Conservation (phyloP, 2,113 vertebrate species). For the Furnarius figulus region DNA sequence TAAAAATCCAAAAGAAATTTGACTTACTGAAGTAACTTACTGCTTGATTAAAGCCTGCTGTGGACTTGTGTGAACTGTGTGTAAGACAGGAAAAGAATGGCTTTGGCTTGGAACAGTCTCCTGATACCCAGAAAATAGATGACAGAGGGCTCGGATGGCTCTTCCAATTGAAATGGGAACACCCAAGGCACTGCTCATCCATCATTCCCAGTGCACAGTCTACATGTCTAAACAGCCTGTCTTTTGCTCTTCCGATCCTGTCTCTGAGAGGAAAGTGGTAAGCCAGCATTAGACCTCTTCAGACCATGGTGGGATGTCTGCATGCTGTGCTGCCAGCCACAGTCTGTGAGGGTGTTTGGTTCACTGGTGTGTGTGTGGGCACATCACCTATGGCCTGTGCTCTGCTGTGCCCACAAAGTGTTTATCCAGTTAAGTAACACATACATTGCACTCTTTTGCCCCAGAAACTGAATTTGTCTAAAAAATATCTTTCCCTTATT, state of each 20-base stretch:
- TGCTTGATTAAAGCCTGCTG: not conserved
- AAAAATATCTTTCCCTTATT: not conserved
- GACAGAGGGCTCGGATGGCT: not conserved
- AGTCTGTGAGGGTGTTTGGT: not conserved
- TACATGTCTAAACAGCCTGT: not conserved
- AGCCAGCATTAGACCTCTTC: not conserved
- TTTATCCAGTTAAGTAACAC: not conserved
- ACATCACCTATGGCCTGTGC: not conserved
- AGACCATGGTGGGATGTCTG: not conserved
- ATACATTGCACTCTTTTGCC: not conserved
- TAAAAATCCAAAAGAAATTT: not conserved
- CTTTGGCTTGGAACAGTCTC: not conserved
- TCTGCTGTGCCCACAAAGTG: not conserved
- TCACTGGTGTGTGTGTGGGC: not conserved
- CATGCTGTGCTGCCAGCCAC: not conserved
- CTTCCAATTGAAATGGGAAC: not conserved
- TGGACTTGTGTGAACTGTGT: not conserved
- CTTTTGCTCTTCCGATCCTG: not conserved
- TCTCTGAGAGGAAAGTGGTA: not conserved
- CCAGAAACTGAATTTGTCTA: not conserved
- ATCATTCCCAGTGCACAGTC: not conserved
- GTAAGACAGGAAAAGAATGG: not conserved
- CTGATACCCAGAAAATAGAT: not conserved
- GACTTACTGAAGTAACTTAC: not conserved
- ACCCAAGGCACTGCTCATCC: not conserved